These are phyloP conservation scores for Zootoca vivipara DNA, from an alignment of 2,113 vertebrate genomes.

Conservation along the genomic window DNA sequence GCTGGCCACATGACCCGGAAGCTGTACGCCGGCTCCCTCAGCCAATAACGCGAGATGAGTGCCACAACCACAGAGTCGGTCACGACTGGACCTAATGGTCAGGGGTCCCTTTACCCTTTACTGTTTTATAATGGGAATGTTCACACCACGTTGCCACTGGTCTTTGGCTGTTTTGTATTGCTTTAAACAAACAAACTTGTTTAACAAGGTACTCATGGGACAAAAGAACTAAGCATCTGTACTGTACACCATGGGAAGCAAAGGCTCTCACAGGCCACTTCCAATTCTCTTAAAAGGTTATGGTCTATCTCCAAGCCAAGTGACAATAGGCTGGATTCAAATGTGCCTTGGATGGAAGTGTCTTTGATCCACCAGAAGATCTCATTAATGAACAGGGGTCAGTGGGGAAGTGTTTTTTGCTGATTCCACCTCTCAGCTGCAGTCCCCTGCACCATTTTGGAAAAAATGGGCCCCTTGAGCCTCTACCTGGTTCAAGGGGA, in stretches of 20 bases:
- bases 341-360: neutral
- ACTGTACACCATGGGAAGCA: neutral
- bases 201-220: neutral
- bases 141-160: neutral
- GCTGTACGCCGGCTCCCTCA: too few relatives aligned
- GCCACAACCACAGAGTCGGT: too few relatives aligned
- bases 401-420: neutral
- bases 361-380: neutral
- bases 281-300: neutral
- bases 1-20: too few relatives aligned
- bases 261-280: neutral
- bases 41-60: too few relatives aligned
- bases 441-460: neutral
- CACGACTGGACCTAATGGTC: too few relatives aligned
- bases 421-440: neutral
- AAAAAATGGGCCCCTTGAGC: neutral
- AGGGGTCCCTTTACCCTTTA: too few relatives aligned
- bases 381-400: neutral
- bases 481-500: neutral
- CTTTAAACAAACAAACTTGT: neutral
- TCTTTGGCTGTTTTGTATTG: neutral
- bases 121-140: neutral
- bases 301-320: neutral
- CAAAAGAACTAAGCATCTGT: neutral
- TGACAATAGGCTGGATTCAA: neutral